These are phyloP conservation scores for Pangasianodon gigas DNA, from an alignment of 2,113 vertebrate genomes.

Conservation along the genomic window DNA sequence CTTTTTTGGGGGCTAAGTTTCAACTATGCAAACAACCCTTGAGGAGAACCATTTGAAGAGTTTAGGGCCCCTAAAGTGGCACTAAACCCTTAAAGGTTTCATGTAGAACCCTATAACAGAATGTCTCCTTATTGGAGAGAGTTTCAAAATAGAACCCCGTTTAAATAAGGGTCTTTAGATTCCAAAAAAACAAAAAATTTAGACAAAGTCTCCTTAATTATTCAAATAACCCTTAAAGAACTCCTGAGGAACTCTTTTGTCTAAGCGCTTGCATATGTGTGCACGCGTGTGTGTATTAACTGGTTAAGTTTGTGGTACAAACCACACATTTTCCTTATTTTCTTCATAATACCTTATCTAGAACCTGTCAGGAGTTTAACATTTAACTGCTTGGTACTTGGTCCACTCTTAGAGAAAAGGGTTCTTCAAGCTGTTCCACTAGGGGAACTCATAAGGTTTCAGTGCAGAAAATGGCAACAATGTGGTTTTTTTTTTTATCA, in stretches of 20 bases:
- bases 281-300: no score
- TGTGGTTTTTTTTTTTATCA: neutral
- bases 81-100: neutral
- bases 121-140: neutral
- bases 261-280: no score
- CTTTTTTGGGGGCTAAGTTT: neutral
- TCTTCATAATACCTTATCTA: neutral
- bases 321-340: neutral
- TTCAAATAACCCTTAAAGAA: neutral
- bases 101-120: neutral
- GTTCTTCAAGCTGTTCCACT: neutral
- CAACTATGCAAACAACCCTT: neutral
- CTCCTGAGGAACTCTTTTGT: neutral
- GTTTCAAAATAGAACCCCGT: neutral
- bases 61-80: neutral
- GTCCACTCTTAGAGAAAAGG: neutral
- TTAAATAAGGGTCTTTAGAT: neutral
- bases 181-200: no score
- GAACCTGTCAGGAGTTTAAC: neutral
- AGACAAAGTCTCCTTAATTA: neutral
- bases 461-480: neutral
- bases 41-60: neutral
- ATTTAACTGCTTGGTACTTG: neutral
- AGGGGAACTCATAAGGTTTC: neutral
- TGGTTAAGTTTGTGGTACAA: neutral